Conservation (phyloP, 2,888 invertebrate genomes). For the Electrophaes corylata region DNA sequence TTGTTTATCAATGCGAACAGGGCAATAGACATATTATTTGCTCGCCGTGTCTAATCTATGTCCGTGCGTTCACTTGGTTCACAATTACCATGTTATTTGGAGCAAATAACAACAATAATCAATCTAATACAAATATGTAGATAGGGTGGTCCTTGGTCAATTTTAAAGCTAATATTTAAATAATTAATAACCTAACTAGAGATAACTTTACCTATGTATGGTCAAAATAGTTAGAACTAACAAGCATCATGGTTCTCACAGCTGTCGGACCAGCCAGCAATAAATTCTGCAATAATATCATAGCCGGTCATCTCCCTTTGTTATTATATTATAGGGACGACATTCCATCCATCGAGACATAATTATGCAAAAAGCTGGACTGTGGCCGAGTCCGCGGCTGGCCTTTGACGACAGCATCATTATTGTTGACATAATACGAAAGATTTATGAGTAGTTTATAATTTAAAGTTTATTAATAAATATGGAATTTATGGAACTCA, state of each 20-base stretch:
- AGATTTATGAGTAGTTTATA: constrained; percentile 59
- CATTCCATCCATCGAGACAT: constrained; percentile 72
- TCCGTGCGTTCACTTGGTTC: constrained; percentile 58
- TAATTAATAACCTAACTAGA: too few species aligned
- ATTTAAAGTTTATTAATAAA: constrained; percentile 75
- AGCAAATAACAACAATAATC: neutral
- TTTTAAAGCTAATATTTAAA: neutral
- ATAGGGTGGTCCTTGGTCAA: neutral
- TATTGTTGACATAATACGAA: constrained; percentile 80
- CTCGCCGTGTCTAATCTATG: constrained; percentile 62
- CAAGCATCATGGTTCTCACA: constrained; percentile 55
- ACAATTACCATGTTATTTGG: constrained; percentile 46
- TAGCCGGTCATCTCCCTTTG: constrained; percentile 79
- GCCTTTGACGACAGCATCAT: constrained; percentile 79
- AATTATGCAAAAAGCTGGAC: constrained; percentile 84
- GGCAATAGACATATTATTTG: constrained; percentile 73
- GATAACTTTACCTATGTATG: neutral
- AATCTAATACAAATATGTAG: neutral
- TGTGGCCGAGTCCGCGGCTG: constrained; percentile 69
- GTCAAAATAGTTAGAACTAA: constrained; percentile 17
- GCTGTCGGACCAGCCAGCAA: constrained; percentile 53
- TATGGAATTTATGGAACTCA: constrained; percentile 41
- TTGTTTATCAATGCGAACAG: constrained; percentile 76
- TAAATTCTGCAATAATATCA: constrained; percentile 72
- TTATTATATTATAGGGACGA: constrained; percentile 79